Base-by-base conservation (phyloP, 2,797 vertebrate genomes). In the Bovichtus diacanthus region DNA sequence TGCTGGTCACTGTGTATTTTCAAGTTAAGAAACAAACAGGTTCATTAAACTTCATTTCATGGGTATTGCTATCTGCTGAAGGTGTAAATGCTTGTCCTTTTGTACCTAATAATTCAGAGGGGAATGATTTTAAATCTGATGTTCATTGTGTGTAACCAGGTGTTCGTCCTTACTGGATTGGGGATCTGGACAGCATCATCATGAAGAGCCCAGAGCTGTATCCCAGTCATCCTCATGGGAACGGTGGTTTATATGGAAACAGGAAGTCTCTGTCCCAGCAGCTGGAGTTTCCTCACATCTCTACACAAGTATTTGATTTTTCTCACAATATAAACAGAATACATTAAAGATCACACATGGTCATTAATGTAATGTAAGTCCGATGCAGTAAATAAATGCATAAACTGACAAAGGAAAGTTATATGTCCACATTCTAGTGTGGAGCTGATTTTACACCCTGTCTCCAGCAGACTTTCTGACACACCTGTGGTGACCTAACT, bases 231-330 rank as follows among this genome's bases (percentile, higher is more conserved):
- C 21, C 82, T 67, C 81, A 78, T 81, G 6, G 91, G 83, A 77
- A 85, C 39, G 2, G 93, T 61, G 66, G 91, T 8, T 95, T 97
- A 63, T 96, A 94, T n/a, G 93, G 93, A 51, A 90, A 93, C 93
- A 90, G 95, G 74, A 98, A 97, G 81, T 97, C 96, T 1, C 94
- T 98, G n/a, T 99, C 97, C 4, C 97, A 99, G 77, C 97, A 98
- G 88, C 93, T 99, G 88, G 97, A 97, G 82, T 93, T 94, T 62
- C 79, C 95, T 1, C 81, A 90, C 16, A 94, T 85, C 54, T 76
- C 74, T 62, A 75, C 87, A 10, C 90, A 93, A 83, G 97, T 98
- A 87, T 51, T 19, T 55, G 0, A 54, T 51, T 29, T 6, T 36
- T 51, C 3, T 56, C 21, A 75, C 13, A 18, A 15, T 36, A 15